A percentile compares a stretch with the other conserved stretches of the same genome.
These are phyloP conservation scores for Barnardius zonarius DNA, from an alignment of 2,113 vertebrate genomes.

Conservation along the genomic window DNA sequence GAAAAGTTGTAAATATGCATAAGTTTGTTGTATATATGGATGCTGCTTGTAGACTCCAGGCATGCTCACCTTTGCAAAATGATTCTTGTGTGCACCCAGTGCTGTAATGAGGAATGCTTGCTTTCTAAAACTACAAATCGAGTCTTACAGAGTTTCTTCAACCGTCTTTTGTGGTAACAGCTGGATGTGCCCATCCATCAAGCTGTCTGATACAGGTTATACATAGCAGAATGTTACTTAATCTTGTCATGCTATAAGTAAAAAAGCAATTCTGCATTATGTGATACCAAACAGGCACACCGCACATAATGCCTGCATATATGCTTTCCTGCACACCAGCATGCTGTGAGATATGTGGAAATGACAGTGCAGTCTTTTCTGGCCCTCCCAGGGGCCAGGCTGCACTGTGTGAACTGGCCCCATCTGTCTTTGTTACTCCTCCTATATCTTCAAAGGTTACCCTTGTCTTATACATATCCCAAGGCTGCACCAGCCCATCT, in stretches of 20 bases:
- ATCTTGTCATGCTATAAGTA: neutral
- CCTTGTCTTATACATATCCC: neutral
- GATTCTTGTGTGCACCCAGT: neutral
- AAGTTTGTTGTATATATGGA: neutral
- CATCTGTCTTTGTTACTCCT: neutral
- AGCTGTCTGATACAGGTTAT: neutral
- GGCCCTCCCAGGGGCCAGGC: neutral
- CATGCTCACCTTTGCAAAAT: neutral
- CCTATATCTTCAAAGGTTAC: neutral
- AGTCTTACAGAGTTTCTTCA: neutral
- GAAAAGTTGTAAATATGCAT: neutral
- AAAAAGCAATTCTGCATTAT: neutral
- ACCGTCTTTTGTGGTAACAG: neutral
- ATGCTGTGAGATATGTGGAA: accelerated
- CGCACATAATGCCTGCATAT: too few relatives aligned
- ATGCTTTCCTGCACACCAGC: accelerated
- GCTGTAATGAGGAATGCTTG: neutral
- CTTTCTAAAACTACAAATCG: neutral
- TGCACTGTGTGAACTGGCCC: neutral
- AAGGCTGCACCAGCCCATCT: neutral
- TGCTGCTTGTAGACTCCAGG: neutral
- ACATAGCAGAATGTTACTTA: neutral
- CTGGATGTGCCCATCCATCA: neutral
- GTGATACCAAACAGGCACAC: neutral
- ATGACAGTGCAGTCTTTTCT: neutral